Conservation (phyloP, 2,888 invertebrate genomes). For the Liodrosophila aerea region DNA sequence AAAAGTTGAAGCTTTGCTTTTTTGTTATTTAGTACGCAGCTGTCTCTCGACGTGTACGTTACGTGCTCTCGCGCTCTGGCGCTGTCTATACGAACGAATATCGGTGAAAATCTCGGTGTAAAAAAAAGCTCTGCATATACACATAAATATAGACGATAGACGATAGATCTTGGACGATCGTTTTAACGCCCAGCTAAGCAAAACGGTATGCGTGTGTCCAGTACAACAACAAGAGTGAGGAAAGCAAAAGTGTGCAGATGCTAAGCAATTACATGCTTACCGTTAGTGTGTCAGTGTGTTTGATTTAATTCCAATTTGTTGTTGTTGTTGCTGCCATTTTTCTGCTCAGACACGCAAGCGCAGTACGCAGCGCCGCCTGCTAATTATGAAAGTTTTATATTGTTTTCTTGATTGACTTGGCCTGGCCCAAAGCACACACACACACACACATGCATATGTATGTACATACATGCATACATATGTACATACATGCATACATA, state of each 20-base stretch:
- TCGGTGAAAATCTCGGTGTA: conserved; percentile 15
- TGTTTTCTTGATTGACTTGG: conserved; percentile 40
- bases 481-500: conserved; percentile 19
- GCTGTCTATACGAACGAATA: conserved; percentile 26
- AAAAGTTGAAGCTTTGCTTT: conserved; percentile 66
- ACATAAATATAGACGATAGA: no score
- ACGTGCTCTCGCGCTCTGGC: conserved; percentile 59
- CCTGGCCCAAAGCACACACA: conserved; percentile 28
- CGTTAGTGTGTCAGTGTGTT: conserved; percentile 64
- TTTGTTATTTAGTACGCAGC: conserved; percentile 70
- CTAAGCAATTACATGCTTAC: conserved; percentile 28
- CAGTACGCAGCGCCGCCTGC: conserved; percentile 40
- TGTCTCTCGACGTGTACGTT: conserved; percentile 69
- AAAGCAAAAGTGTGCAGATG: conserved; percentile 64
- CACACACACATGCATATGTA: conserved; percentile 2
- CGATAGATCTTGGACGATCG: conserved; percentile 27
- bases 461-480: conserved; percentile 9
- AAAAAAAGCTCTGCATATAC: no score
- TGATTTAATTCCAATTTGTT: conserved; percentile 44
- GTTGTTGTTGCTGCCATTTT: conserved; percentile 6
- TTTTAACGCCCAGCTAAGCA: conserved; percentile 56
- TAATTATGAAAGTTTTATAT: conserved; percentile 74
- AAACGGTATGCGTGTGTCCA: conserved; percentile 53
- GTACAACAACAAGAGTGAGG: conserved; percentile 25
- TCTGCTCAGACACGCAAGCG: conserved; percentile 50